A percentile compares a stretch with the other conserved stretches of the same genome.
Conservation (phyloP, 2,797 vertebrate species). For the Cirrhinus mrigala region DNA sequence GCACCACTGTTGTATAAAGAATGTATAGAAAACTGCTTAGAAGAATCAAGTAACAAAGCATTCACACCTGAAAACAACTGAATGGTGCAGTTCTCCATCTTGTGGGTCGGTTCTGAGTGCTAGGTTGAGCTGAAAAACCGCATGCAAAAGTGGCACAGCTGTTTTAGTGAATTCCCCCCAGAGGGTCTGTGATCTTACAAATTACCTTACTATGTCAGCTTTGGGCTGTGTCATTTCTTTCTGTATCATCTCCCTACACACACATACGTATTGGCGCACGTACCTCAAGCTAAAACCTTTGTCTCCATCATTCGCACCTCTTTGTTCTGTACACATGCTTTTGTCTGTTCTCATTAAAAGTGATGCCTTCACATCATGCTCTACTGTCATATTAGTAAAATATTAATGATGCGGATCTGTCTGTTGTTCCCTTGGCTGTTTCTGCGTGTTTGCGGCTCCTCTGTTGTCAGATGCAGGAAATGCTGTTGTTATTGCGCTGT, state of each 20-base stretch:
- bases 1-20: no score
- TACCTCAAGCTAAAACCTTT: conserved; percentile 29
- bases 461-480: conserved; percentile 30
- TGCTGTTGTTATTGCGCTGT: conserved; percentile 27
- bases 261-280: neutral
- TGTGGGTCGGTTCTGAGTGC: neutral
- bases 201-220: conserved; percentile 1
- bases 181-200: conserved; percentile 31
- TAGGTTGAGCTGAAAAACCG: neutral
- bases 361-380: conserved; percentile 75
- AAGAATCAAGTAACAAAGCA: neutral
- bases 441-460: conserved; percentile 30
- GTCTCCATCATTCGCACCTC: conserved; percentile 52
- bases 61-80: neutral
- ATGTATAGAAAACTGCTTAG: neutral
- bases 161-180: conserved; percentile 7
- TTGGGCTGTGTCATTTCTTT: conserved; percentile 11
- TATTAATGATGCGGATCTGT: conserved; percentile 73
- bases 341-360: conserved; percentile 81
- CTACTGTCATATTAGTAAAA: conserved; percentile 78
- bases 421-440: conserved; percentile 64
- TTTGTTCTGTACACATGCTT: conserved; percentile 69
- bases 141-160: neutral
- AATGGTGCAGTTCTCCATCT: neutral
- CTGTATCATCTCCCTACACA: conserved; percentile 4